Evolutionary conservation across 2,113 vertebrate genomes (phyloP), one percentile per base, ranked within the genome.

Genomic region (Miniopterus natalensis): DNA sequence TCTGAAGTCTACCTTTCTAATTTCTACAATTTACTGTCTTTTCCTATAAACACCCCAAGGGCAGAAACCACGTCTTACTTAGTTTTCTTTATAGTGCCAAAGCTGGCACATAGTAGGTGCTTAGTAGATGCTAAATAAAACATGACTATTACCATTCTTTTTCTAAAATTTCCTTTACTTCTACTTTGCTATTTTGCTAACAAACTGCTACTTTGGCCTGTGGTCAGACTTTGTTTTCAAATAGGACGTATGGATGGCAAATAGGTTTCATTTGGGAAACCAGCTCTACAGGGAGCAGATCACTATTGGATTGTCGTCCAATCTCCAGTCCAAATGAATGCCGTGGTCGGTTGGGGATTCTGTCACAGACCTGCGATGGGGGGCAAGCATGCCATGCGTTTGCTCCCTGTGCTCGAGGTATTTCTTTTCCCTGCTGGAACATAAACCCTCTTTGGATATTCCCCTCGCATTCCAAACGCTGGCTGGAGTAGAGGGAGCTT

Each of bases 51-150:
- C 2, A 91, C 10, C 11, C 63, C 49, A 57, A 61, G 36, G 68
- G 55, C 2, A 49, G 86, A 83, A 21, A 70, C 31, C 23, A 2
- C 86, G 17, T 70, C 31, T 55, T 63, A 63, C 61, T 73, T 66
- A 53, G n/a, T 36, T n/a, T 87, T 29, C 59, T 51, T 77, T 87
- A 14, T 87, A 83, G 61, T 29, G 2, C 79, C 75, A 83, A 36
- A 74, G 4, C 57, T 84, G 59, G 29, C 40, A 55, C 6, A 42
- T 53, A 65, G 71, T 71, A 70, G 63, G n/a, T 84, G 21, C 57
- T 79, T 70, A 74, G 66, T 90, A 88, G 84, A 73, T 84, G 25
- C 31, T 74, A 74, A 85, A 68, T 77, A 40, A 93, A 94, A 89
- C 47, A 2, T 42, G 42, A 31, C 15, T 27, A 20, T 55, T 66